These are phyloP conservation scores for Ectobius pallidus DNA, from an alignment of 2,888 invertebrate genomes.

Conservation along the genomic window DNA sequence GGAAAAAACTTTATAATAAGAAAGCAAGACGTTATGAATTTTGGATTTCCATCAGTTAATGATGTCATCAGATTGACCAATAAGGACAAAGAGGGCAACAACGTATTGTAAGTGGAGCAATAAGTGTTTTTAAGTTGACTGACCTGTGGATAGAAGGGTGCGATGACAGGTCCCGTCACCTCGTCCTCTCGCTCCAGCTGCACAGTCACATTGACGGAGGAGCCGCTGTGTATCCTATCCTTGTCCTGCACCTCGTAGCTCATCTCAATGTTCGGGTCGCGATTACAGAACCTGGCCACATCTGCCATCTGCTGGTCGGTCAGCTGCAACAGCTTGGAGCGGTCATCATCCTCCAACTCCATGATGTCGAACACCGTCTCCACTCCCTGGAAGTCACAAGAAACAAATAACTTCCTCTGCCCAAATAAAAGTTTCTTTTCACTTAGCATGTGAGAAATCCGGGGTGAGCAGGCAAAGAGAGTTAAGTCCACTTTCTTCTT, in stretches of 20 bases:
- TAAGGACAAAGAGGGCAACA: too few relatives aligned
- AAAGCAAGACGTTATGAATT: too few relatives aligned
- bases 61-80: too few relatives aligned
- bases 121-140: too few relatives aligned
- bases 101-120: too few relatives aligned
- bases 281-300: constrained; percentile 97
- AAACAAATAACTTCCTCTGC: too few relatives aligned
- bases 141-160: constrained; percentile 98
- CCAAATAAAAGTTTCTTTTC: too few relatives aligned
- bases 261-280: constrained; percentile 98
- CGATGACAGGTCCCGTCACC: constrained; percentile 94
- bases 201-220: constrained; percentile 88
- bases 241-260: constrained; percentile 87
- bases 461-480: too few relatives aligned
- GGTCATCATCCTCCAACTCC: constrained; percentile 92
- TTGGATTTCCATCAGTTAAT: too few relatives aligned
- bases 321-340: constrained; percentile 78
- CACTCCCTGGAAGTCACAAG: constrained; percentile 68
- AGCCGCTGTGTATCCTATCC: constrained; percentile 77
- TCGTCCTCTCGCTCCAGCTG: constrained; percentile 97
- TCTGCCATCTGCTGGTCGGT: constrained; percentile 92
- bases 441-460: too few relatives aligned
- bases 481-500: too few relatives aligned
- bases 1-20: too few relatives aligned
- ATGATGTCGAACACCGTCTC: constrained; percentile 96